These are phyloP conservation scores for Lepidocolaptes lacrymiger DNA, from an alignment of 2,797 vertebrate species.

Conservation along the genomic window DNA sequence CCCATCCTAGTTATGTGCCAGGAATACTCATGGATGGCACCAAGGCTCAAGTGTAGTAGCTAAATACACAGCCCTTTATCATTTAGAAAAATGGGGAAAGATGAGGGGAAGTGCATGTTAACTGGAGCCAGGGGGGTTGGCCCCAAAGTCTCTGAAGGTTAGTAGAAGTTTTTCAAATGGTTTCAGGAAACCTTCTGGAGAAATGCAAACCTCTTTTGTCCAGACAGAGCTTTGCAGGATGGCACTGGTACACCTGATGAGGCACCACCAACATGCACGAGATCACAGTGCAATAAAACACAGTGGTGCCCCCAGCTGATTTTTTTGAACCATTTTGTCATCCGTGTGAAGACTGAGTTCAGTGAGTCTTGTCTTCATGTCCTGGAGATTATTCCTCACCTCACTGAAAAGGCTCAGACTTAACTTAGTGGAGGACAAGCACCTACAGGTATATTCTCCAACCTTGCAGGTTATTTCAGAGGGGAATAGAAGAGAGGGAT, in stretches of 20 bases:
- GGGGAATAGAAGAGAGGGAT: accelerated
- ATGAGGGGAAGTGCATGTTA: background rate
- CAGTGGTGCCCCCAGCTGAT: background rate
- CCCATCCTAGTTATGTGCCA: background rate
- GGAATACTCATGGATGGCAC: background rate
- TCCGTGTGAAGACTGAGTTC: background rate
- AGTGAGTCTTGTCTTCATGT: background rate
- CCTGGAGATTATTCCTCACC: background rate
- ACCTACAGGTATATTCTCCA: background rate
- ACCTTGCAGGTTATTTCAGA: background rate
- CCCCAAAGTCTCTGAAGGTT: background rate
- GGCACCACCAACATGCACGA: accelerated
- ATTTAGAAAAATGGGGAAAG: background rate
- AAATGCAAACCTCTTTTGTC: background rate
- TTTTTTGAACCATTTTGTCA: background rate
- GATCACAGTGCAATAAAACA: background rate
- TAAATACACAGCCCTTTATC: background rate
- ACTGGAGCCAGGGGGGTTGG: background rate
- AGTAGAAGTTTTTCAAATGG: background rate
- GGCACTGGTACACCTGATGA: background rate
- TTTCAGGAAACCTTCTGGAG: background rate
- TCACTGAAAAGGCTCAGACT: background rate
- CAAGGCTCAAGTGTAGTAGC: background rate
- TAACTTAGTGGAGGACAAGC: background rate
- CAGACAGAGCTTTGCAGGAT: background rate